phyloP scores from a whole-genome alignment of 2,113 vertebrate genomes.

The Delphinus delphis region DNA sequence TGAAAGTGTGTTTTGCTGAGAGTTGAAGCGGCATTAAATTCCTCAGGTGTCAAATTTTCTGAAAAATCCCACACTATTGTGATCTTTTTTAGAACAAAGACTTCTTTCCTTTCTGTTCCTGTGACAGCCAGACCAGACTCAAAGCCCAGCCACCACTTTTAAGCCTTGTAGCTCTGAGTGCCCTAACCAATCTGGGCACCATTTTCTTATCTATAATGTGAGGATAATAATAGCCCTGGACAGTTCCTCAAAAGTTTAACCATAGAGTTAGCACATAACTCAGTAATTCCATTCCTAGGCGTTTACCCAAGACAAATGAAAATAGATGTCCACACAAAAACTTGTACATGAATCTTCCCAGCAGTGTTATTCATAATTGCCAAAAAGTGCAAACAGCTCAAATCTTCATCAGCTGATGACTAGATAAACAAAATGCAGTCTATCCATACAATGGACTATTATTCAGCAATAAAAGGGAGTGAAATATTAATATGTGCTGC shows the following conservation, averaged over 20 bases:
- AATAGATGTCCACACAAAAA: background rate
- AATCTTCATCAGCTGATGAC: background rate
- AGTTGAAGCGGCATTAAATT: background rate
- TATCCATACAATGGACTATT: background rate
- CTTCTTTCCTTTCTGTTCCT: background rate
- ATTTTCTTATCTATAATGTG: background rate
- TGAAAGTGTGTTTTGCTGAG: background rate
- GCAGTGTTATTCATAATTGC: background rate
- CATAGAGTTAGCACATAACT: background rate
- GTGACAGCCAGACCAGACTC: background rate
- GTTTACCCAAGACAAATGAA: background rate
- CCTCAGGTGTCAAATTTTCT: background rate
- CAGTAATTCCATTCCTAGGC: background rate
- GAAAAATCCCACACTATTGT: background rate
- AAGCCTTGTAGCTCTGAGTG: background rate
- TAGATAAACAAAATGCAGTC: background rate
- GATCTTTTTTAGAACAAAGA: background rate
- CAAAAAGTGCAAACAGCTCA: background rate
- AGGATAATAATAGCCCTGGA: background rate
- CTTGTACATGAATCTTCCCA: background rate
- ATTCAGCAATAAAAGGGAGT: background rate
- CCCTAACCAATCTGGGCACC: background rate
- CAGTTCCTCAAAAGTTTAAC: slow-evolving; percentile 46
- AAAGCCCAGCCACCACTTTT: background rate
- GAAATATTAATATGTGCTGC: background rate